phyloP scores from a whole-genome alignment of 2,797 vertebrate genomes.

The Sphaeramia orbicularis region DNA sequence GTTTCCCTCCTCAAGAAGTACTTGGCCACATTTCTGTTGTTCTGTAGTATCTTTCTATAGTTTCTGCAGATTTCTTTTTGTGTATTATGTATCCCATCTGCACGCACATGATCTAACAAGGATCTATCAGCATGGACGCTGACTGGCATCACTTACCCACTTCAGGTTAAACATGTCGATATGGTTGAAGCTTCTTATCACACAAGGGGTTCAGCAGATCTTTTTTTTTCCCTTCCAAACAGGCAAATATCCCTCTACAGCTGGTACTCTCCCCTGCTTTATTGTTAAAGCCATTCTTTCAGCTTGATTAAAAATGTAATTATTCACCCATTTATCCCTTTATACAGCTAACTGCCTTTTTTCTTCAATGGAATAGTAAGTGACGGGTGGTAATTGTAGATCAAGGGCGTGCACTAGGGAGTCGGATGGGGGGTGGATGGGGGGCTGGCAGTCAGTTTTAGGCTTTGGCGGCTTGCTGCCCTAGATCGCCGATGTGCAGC shows the following conservation, averaged over 20 bases:
- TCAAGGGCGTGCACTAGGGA: conserved; percentile 65
- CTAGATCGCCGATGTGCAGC: conserved; percentile 43
- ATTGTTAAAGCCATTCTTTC: conserved; percentile 56
- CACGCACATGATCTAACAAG: conserved; percentile 5
- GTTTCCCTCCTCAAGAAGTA: conserved; percentile 17
- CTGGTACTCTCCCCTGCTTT: conserved; percentile 29
- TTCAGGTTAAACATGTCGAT: conserved; percentile 55
- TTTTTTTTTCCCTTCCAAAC: conserved; percentile 35
- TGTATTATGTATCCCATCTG: background rate
- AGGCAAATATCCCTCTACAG: conserved; percentile 24
- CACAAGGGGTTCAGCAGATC: conserved; percentile 21
- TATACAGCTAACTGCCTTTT: conserved; percentile 65
- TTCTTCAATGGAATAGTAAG: conserved; percentile 64
- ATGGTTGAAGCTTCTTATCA: conserved; percentile 46
- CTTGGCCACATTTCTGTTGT: conserved; percentile 11
- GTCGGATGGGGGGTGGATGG: background rate
- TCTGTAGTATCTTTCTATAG: conserved; percentile 9
- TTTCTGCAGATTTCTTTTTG: background rate
- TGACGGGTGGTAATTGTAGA: conserved; percentile 77
- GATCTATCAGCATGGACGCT: conserved; percentile 13
- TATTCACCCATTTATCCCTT: conserved; percentile 74
- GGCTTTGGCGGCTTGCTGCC: conserved; percentile 39
- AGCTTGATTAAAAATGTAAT: conserved; percentile 76
- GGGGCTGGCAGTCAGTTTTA: conserved; percentile 21
- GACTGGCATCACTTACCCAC: conserved; percentile 20